These are phyloP conservation scores for Chiloscyllium plagiosum DNA, from an alignment of 2,113 vertebrate genomes.

Conservation along the genomic window DNA sequence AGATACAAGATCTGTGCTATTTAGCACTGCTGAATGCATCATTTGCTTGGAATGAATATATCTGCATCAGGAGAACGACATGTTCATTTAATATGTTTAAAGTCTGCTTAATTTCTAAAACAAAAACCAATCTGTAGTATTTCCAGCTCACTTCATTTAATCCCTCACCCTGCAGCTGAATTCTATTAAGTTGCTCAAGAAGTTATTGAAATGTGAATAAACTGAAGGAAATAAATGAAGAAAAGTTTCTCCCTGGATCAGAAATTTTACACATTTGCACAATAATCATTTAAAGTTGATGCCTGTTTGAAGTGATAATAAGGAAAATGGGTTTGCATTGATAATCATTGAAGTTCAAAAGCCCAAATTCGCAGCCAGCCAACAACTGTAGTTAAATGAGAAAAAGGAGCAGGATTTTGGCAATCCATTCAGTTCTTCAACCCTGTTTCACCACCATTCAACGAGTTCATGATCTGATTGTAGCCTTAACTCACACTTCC, in stretches of 20 bases:
- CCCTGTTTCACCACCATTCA: too few species aligned
- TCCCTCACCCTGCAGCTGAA: neutral
- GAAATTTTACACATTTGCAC: neutral
- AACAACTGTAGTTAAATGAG: neutral
- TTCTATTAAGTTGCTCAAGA: neutral
- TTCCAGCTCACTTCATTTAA: neutral
- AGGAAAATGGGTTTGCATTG: neutral
- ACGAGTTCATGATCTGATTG: too few species aligned
- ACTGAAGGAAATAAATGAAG: neutral
- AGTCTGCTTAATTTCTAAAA: neutral
- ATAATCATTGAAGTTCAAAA: neutral
- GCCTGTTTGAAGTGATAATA: neutral
- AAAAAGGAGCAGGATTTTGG: too few species aligned
- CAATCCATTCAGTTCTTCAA: too few species aligned
- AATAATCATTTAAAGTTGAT: too few species aligned
- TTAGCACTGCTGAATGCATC: neutral
- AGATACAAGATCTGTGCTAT: neutral
- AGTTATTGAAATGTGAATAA: neutral
- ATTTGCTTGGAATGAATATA: neutral
- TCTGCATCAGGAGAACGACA: neutral
- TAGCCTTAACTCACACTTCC: too few species aligned
- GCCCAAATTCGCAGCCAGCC: neutral
- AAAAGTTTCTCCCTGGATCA: neutral
- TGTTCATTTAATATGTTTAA: neutral
- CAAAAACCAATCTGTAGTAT: conserved; percentile 1